Base-by-base conservation (phyloP, 2,888 invertebrate genomes). In the Amphipyra berbera region DNA sequence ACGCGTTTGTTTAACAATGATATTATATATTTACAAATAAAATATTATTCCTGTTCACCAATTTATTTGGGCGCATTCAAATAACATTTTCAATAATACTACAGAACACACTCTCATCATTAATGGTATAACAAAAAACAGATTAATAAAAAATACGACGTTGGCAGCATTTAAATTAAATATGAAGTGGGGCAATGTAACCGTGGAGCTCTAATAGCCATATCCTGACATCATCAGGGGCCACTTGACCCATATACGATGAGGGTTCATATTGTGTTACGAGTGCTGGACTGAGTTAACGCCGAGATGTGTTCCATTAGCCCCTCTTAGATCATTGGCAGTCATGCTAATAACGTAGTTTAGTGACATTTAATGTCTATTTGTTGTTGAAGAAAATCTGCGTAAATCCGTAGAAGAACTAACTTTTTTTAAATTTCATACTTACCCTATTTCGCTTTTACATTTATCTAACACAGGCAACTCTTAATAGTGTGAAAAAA, bases 211-310 rank as follows among this genome's bases (percentile, higher is more conserved):
- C 60, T 79, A 71, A 73, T 68, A 61, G 73, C 77, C 75, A 71
- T 80, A 82, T 79, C 76, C 82, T 84, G 82, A 81, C 83, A 82
- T 84, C 86, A 87, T 81, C 76, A 78, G 75, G 75, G 67, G 66
- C 59, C 77, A 78, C 89, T 88, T 86, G 88, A 88, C 88, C 90
- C 66, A 85, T 66, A 84, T 87, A 77, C 70, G 48, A 80, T 62
- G 80, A 83, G 73, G 71, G 83, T 81, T 78, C 81, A 83, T 86
- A 88, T 88, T 86, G 78, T 85, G 69, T 86, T 87, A 85, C 85
- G 83, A 87, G 86, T 82, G 81, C 69, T 78, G 78, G 66, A 76
- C 82, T 81, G 73, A 82, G 88, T 82, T 87, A 86, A 84, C 82
- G 76, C 66, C 68, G 78, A 81, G 81, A 85, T 83, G 73, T 79